Percentiles rank a stretch among this genome's conserved stretches.
phyloP scores from a whole-genome alignment of 2,113 vertebrate species.

The Myanophis thanlyinensis region DNA sequence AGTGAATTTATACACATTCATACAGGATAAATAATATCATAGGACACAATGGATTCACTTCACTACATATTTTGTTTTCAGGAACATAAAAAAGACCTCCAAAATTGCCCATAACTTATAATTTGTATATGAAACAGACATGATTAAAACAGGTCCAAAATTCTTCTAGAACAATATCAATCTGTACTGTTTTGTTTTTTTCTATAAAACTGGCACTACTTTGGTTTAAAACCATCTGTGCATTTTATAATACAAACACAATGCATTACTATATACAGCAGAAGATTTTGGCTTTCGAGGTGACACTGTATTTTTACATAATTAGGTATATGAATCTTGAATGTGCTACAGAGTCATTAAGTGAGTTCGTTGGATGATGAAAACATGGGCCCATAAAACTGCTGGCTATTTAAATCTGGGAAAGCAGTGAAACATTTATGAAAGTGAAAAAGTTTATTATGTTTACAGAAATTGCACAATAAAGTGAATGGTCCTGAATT shows the following conservation, averaged over 20 bases:
- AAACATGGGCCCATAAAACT: too few relatives aligned
- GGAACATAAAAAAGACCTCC: neutral
- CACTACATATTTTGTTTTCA: neutral
- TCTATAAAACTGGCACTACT: neutral
- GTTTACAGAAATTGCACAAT: neutral
- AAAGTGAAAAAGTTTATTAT: neutral
- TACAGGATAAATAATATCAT: neutral
- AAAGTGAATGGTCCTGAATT: neutral
- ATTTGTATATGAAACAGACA: neutral
- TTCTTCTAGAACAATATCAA: neutral
- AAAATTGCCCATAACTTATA: neutral
- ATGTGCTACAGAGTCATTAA: neutral
- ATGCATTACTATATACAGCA: neutral
- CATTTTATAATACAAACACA: neutral
- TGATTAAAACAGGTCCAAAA: neutral
- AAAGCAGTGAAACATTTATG: neutral
- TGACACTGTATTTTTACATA: neutral
- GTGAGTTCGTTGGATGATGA: neutral
- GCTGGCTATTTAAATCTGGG: neutral
- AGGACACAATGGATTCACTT: fast-evolving
- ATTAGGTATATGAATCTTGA: neutral
- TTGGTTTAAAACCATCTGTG: neutral
- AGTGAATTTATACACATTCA: neutral
- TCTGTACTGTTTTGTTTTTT: neutral
- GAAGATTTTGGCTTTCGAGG: neutral